Conservation (phyloP, 2,113 vertebrate species). For the Indri indri region DNA sequence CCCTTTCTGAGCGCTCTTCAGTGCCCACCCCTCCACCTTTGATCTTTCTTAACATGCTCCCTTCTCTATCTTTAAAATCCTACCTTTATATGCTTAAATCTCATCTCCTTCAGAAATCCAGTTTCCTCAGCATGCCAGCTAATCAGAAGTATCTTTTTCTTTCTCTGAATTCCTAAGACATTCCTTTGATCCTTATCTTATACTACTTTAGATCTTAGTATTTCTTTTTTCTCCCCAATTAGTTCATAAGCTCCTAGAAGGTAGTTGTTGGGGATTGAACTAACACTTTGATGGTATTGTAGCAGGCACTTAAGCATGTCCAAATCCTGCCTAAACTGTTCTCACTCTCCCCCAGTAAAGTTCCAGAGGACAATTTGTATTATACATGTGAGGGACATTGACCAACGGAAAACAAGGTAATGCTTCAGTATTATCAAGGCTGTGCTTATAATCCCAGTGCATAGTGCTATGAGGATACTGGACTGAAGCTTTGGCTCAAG, state of each 20-base stretch:
- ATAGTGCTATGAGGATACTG: neutral
- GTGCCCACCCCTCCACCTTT: neutral
- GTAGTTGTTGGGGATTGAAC: neutral
- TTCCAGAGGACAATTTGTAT: neutral
- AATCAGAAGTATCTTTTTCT: slow-evolving; percentile 1
- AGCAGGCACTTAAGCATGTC: neutral
- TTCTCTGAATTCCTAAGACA: neutral
- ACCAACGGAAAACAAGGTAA: neutral
- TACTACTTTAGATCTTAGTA: neutral
- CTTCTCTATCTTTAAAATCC: neutral
- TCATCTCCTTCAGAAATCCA: neutral
- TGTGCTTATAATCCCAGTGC: neutral
- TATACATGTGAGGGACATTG: neutral
- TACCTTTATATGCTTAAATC: neutral
- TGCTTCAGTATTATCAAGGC: neutral
- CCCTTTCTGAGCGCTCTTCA: neutral
- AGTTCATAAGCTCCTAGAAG: neutral
- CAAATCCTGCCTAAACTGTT: neutral
- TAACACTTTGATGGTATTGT: neutral
- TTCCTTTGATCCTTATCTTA: neutral
- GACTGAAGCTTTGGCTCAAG: neutral
- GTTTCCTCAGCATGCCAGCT: neutral
- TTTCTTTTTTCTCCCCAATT: neutral
- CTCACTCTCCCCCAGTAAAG: neutral
- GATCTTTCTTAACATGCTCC: neutral